A percentile compares a stretch with the other conserved stretches of the same genome.
Evolutionary conservation across 2,113 vertebrate species (phyloP).

Genomic region (Choloepus hoffmanni): DNA sequence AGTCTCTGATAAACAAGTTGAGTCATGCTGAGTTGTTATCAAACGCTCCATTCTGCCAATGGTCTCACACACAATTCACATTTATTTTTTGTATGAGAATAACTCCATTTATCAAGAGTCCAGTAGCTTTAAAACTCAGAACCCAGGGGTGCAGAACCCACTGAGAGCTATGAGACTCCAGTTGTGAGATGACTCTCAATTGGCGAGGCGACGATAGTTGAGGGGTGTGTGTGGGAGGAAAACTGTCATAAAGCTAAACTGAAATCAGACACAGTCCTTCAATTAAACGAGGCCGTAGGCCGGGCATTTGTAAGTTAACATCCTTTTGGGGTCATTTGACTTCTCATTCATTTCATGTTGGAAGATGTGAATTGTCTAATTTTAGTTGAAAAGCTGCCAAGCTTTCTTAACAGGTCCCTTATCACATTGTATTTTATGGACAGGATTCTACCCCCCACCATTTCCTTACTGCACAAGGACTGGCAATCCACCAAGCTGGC

Average conservation of each 20-base stretch:
- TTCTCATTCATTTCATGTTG: not conserved
- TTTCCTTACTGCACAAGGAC: not conserved
- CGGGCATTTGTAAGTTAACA: not conserved
- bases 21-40: not conserved
- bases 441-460: not conserved
- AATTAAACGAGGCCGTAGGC: not conserved
- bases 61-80: accelerated
- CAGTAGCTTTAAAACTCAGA: not conserved
- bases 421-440: not conserved
- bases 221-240: not conserved
- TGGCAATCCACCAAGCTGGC: not conserved
- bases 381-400: not conserved
- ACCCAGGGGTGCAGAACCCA: accelerated
- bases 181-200: accelerated
- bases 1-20: accelerated
- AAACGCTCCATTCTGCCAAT: accelerated
- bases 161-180: not conserved
- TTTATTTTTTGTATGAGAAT: not conserved
- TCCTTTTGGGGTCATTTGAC: accelerated
- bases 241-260: no score
- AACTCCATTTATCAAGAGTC: accelerated
- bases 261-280: not conserved
- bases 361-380: not conserved
- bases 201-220: accelerated
- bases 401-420: not conserved